Evolutionary conservation across 2,797 vertebrate species (phyloP).

Genomic region (Ceyx erithaca): DNA sequence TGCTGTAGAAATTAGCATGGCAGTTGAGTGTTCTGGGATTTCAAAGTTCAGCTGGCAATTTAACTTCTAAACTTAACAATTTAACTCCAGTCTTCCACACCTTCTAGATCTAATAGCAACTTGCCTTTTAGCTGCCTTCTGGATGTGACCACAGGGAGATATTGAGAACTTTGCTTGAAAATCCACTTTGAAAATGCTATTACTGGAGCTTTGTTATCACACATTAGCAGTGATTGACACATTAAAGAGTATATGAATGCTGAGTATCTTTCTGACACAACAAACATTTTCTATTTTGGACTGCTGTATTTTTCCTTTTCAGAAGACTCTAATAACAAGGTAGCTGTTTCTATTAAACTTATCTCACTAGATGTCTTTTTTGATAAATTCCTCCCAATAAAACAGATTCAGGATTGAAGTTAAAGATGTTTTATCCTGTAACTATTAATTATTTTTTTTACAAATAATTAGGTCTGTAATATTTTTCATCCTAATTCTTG

Average conservation of each 20-base stretch:
- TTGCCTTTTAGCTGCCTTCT: background rate
- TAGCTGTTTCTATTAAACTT: background rate
- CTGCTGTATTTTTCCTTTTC: background rate
- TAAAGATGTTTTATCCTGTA: background rate
- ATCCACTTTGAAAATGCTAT: background rate
- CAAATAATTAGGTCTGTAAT: background rate
- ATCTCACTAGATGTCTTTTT: background rate
- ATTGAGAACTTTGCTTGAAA: background rate
- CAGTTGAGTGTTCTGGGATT: background rate
- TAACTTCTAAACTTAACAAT: background rate
- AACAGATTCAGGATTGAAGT: background rate
- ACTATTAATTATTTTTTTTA: background rate
- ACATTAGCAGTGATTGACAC: background rate
- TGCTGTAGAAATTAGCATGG: background rate
- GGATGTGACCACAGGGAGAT: background rate
- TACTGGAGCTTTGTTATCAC: background rate
- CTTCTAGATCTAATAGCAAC: background rate
- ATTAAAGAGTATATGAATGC: background rate
- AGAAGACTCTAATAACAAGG: background rate
- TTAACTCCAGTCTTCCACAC: background rate
- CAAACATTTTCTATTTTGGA: background rate
- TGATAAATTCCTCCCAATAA: background rate
- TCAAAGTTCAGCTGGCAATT: background rate
- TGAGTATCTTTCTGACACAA: background rate
- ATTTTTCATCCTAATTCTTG: background rate